Evolutionary conservation across 2,888 invertebrate species (phyloP), one percentile per base, ranked within the genome.

Genomic region (Merodon equestris): DNA sequence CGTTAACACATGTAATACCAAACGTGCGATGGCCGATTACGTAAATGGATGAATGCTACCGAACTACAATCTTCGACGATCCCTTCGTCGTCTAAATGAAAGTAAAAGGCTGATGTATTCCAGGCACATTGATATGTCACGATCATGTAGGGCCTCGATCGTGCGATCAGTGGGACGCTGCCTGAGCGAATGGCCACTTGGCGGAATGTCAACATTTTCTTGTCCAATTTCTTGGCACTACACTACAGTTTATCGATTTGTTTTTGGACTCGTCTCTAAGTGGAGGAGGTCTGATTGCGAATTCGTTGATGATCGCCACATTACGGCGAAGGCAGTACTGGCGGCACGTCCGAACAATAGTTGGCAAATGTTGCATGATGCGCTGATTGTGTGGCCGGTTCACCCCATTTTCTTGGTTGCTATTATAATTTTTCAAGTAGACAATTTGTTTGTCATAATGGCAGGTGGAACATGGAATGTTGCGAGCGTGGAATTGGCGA

Each of bases 111-210:
- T 40, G 19, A 51, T 19, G 10, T 68, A 68, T 68, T 68, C 60
- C 44, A 19, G 15, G 44, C 68, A 68, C 68, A 68, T 15, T 50
- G 10, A 9, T 58, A 44, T 57, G 50, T n/a, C 4, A 12, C 18
- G n/a, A 27, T 27, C 40, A 61, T 54, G 48, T 27, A 40, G 47
- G 10, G 38, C 12, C 9, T 7, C 38, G 9, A 40, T 44, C 42
- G 14, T 9, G 15, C 19, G 44, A 12, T 47, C 9, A 54, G 27
- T 13, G 34, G 27, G 3, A 1, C 40, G 19, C 48, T 27, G 70
- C 70, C 53, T 70, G 70, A 60, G 70, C 54, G 54, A 70, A 60
- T 53, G 70, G 70, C 45, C 60, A 47, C 12, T 53, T 70, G 70
- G 70, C 70, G 40, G 54, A 54, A 47, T 70, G 60, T 70, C 70